Evolutionary conservation across 1,140 invertebrate genomes (phyloP), one percentile per base, ranked within the genome.

Genomic region (Protaetia brevitarsis): DNA sequence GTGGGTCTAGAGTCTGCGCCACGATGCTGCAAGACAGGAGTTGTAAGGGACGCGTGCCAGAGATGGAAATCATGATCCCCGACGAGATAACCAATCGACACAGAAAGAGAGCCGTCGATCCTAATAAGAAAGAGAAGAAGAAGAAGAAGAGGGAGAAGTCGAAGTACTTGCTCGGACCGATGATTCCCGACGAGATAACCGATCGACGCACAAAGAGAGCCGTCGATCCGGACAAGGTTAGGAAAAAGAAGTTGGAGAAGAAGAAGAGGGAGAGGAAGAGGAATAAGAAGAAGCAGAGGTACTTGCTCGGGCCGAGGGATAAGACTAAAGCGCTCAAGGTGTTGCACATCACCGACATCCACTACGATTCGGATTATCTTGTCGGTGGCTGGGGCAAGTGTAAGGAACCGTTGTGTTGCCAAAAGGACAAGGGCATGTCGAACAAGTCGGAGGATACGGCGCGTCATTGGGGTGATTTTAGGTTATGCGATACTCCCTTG

Each of bases 261-360:
- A 6, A n/a, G 31, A 34, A 7, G 31, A 7, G n/a, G 31, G 7
- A 34, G n/a, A 34, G n/a, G n/a, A n/a, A 19, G 67, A 74, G 23
- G 3, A 61, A 11, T 31, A 64, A 0, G 11, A 37, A 41, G 16
- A 19, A 7, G 8, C 1, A 11, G 16, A 2, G n/a, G 0, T 11
- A 6, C 29, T 28, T 59, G 13, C 7, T 29, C 26, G 28, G 45
- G 16, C 21, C 23, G 8, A 8, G 19, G n/a, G 28, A 23, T 23
- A 2, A 65, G 1, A 72, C 41, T 0, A 23, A 67, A 7, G 60
- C 62, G 8, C 21, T 85, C 0, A 82, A 85, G 70, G 80, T 94
- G 21, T 79, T 91, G n/a, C 88, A 95, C 34, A 75, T 95, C 30
- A 86, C 88, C 0, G 93, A 95, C 74, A 84, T 91, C 31, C 93